Conservation (phyloP, 2,797 vertebrate species). For the Coregonus ussuriensis region DNA sequence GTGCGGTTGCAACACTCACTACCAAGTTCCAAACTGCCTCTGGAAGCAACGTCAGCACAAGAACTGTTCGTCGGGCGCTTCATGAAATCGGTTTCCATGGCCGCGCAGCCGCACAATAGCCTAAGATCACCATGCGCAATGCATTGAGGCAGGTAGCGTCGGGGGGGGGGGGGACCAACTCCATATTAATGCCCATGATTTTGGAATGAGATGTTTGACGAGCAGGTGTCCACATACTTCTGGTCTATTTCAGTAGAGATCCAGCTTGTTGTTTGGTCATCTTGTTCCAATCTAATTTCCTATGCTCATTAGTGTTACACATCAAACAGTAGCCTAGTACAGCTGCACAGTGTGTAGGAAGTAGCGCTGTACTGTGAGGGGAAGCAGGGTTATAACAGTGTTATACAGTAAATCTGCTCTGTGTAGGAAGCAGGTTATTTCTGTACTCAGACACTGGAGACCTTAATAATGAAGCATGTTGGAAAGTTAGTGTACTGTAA, state of each 20-base stretch:
- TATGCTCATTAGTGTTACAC: conserved; percentile 67
- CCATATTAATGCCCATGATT: too few relatives aligned
- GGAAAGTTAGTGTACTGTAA: not conserved
- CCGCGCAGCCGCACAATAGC: too few relatives aligned
- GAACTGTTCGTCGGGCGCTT: too few relatives aligned
- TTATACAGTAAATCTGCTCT: not conserved
- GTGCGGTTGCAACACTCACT: too few relatives aligned
- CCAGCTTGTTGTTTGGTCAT: conserved; percentile 56
- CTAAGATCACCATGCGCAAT: too few relatives aligned
- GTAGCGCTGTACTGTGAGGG: not conserved
- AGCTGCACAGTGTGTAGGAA: not conserved
- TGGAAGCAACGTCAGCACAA: too few relatives aligned
- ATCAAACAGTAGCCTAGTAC: conserved; percentile 60
- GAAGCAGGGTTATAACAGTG: not conserved
- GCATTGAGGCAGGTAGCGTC: too few relatives aligned
- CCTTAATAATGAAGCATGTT: not conserved
- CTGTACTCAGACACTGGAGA: not conserved
- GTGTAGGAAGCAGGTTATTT: not conserved
- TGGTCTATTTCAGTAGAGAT: not conserved
- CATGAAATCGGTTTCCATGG: too few relatives aligned
- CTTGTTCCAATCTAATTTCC: conserved; percentile 69
- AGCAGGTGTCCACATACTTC: too few relatives aligned
- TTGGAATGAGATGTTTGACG: too few relatives aligned
- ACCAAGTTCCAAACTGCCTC: too few relatives aligned
- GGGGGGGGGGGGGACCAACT: too few relatives aligned